Conservation (phyloP, 2,888 invertebrate species). For the Chirona hameri region DNA sequence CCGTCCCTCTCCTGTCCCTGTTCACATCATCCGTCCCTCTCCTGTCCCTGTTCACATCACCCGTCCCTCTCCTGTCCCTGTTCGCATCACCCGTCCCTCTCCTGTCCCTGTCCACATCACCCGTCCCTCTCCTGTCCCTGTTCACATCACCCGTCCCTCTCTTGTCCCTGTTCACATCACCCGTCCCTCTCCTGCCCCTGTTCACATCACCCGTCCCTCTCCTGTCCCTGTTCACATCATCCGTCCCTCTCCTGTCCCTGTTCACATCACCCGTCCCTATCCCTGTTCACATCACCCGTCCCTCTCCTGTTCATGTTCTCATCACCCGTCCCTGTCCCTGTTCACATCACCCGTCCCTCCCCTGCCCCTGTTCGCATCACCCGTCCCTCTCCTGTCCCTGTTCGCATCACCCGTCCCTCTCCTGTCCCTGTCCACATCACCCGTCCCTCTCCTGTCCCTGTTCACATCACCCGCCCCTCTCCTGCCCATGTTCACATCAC, state of each 20-base stretch:
- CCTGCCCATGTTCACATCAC: too few species aligned
- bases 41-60: too few species aligned
- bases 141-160: background rate
- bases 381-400: background rate
- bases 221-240: too few species aligned
- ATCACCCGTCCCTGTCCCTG: background rate
- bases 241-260: background rate
- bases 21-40: background rate
- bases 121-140: background rate
- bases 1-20: background rate
- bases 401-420: background rate
- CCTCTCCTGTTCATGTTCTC: background rate
- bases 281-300: background rate
- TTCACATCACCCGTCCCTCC: background rate
- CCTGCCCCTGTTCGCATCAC: too few species aligned
- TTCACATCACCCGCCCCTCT: background rate
- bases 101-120: background rate
- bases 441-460: background rate
- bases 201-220: background rate
- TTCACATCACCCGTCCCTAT: background rate
- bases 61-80: background rate
- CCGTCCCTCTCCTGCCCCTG: background rate
- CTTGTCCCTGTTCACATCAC: too few species aligned
- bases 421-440: background rate
- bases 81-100: background rate